Evolutionary conservation across 2,113 vertebrate species (phyloP).

Genomic region (Corvus moneduloides): DNA sequence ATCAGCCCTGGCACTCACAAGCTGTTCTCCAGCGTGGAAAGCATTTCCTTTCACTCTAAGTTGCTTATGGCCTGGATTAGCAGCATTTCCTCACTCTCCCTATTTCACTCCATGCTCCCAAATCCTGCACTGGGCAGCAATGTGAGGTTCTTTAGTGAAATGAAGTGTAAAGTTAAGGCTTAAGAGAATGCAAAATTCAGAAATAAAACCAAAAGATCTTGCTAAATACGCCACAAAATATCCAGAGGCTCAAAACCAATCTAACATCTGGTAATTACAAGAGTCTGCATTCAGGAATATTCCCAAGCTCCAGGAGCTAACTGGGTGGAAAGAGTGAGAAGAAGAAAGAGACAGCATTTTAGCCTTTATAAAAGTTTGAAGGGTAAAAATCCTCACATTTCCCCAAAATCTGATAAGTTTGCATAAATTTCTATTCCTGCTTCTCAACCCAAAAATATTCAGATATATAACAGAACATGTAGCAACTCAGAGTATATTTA

Average conservation of each 20-base stretch:
- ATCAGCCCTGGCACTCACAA: not conserved
- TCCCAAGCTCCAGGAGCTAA: not conserved
- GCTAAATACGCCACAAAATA: not conserved
- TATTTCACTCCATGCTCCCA: not conserved
- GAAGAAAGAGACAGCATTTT: not conserved
- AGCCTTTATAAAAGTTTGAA: not conserved
- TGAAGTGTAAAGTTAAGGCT: not conserved
- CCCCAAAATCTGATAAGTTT: not conserved
- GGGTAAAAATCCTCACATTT: not conserved
- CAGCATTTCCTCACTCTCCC: not conserved
- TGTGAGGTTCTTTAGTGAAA: not conserved
- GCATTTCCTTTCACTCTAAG: not conserved
- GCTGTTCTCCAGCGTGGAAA: not conserved
- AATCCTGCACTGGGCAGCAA: not conserved
- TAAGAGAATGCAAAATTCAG: not conserved
- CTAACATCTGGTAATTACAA: not conserved
- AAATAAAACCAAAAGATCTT: not conserved
- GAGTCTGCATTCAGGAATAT: not conserved
- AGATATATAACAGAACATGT: rapidly evolving
- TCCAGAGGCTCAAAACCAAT: not conserved
- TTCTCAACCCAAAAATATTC: not conserved
- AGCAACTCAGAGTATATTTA: not conserved
- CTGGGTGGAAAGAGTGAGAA: not conserved
- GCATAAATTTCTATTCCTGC: not conserved
- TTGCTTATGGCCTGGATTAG: not conserved